Conservation (phyloP, 2,113 vertebrate species). For the Scomber japonicus region DNA sequence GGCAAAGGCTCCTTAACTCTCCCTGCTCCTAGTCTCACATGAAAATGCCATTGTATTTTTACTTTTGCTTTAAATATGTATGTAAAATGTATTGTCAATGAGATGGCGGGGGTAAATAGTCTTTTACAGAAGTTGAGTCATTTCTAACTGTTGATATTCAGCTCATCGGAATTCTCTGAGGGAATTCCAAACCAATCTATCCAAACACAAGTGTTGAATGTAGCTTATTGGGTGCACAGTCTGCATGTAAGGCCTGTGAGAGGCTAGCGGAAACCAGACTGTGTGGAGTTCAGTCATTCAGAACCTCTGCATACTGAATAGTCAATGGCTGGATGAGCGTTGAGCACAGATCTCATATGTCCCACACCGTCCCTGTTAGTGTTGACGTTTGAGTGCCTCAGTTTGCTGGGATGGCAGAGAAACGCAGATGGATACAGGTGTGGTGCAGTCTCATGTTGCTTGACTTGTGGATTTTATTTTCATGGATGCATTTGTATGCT, state of each 20-base stretch:
- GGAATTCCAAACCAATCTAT: conserved; percentile 23
- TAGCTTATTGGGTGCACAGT: conserved; percentile 31
- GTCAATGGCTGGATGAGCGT: conserved; percentile 47
- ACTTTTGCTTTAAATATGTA: not conserved
- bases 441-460: conserved; percentile 12
- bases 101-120: not conserved
- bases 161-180: conserved; percentile 31
- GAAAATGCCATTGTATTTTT: conserved; percentile 21
- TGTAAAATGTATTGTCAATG: conserved; percentile 12
- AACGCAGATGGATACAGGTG: conserved; percentile 31
- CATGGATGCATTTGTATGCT: not conserved
- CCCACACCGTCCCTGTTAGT: conserved; percentile 19
- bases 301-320: conserved; percentile 57
- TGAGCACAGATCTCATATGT: conserved; percentile 37
- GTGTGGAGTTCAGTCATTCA: conserved; percentile 65
- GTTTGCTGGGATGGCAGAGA: not conserved
- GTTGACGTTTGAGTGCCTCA: not conserved
- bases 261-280: conserved; percentile 37
- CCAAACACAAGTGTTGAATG: conserved; percentile 20
- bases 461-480: not conserved
- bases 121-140: conserved; percentile 25
- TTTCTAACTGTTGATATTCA: conserved; percentile 27
- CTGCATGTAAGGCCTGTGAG: conserved; percentile 40
- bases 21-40: conserved; percentile 19
- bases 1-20: conserved; percentile 23